Conservation (phyloP, 2,888 invertebrate genomes). For the Mythimna pallens region DNA sequence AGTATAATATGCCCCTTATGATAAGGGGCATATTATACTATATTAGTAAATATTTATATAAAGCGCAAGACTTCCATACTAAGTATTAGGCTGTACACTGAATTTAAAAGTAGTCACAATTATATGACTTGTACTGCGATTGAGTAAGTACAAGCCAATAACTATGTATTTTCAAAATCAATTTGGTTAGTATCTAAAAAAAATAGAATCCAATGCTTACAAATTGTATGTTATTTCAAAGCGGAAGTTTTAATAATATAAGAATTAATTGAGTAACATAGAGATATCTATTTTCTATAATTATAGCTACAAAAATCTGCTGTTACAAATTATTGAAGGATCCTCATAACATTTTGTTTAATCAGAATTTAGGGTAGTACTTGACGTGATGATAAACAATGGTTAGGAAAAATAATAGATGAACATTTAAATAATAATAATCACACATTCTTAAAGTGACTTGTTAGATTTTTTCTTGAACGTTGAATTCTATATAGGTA, state of each 20-base stretch:
- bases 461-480: background rate
- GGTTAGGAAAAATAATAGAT: constrained; percentile 29
- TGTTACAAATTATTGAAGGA: background rate
- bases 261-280: background rate
- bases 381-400: constrained; percentile 1
- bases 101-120: background rate
- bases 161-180: background rate
- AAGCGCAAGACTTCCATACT: background rate
- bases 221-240: constrained; percentile 11
- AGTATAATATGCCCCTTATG: too few species aligned
- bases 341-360: background rate
- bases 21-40: background rate
- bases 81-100: background rate
- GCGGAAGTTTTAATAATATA: constrained; percentile 6
- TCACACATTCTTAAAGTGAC: background rate
- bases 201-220: constrained; percentile 5
- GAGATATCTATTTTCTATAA: background rate
- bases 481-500: background rate
- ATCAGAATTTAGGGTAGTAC: constrained; percentile 9
- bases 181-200: constrained; percentile 1
- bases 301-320: background rate
- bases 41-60: background rate
- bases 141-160: constrained; percentile 12
- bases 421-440: constrained; percentile 6
- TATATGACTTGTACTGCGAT: background rate